Conservation (phyloP, 1,140 invertebrate genomes). For the Drosophila micromelanica region DNA sequence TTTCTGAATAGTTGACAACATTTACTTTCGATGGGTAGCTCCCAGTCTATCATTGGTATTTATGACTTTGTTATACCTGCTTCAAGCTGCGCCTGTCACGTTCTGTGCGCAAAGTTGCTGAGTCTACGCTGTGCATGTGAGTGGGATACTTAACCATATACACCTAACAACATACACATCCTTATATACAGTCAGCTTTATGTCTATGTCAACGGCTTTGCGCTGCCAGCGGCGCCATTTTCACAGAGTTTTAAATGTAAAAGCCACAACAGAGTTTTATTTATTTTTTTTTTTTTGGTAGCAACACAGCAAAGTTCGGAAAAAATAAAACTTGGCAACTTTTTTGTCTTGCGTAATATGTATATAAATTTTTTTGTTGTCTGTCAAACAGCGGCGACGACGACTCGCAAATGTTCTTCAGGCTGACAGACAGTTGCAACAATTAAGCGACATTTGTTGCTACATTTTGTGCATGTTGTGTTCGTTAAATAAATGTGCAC, state of each 20-base stretch:
- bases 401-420: slow-evolving; percentile 54
- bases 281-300: background rate
- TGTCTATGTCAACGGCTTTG: slow-evolving; percentile 64
- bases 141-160: slow-evolving; percentile 29
- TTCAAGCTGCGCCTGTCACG: slow-evolving; percentile 36
- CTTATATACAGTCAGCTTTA: slow-evolving; percentile 31
- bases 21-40: background rate
- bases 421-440: slow-evolving; percentile 65
- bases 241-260: slow-evolving; percentile 51
- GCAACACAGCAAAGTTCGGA: background rate
- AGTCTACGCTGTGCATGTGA: slow-evolving; percentile 27
- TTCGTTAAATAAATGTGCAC: slow-evolving; percentile 27
- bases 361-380: background rate
- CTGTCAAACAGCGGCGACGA: slow-evolving; percentile 4
- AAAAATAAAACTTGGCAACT: slow-evolving; percentile 24
- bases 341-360: slow-evolving; percentile 17
- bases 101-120: slow-evolving; percentile 48
- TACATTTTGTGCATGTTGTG: slow-evolving; percentile 50
- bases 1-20: too few species aligned
- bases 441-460: slow-evolving; percentile 66
- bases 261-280: slow-evolving; percentile 47
- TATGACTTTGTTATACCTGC: slow-evolving; percentile 1
- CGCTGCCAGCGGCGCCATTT: slow-evolving; percentile 30
- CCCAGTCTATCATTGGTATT: background rate
- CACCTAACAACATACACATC: slow-evolving; percentile 10